Conservation (phyloP, 1,140 invertebrate genomes). For the Bombus sylvicola region DNA sequence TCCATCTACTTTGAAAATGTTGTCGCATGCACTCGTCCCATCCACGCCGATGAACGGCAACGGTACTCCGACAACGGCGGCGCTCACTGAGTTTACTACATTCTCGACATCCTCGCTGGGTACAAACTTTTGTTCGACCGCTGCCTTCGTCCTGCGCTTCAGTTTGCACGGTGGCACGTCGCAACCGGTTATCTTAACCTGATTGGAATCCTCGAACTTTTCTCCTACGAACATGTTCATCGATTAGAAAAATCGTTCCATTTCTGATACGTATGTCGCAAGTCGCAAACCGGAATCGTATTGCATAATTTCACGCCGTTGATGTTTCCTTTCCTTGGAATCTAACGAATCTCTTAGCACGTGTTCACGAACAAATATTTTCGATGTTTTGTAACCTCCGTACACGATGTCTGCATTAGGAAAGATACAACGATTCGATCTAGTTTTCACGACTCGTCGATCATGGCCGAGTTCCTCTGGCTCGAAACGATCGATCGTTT, state of each 20-base stretch:
- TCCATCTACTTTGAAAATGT: constrained; percentile 84
- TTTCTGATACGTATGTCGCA: neutral
- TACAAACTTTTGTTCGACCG: constrained; percentile 84
- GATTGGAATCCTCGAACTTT: constrained; percentile 59
- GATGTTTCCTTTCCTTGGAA: neutral
- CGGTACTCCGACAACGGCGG: constrained; percentile 84
- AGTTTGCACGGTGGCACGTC: constrained; percentile 86
- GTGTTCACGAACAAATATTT: neutral
- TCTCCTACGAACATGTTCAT: neutral
- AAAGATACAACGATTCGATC: neutral
- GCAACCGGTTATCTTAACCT: constrained; percentile 85
- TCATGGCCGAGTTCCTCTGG: no score
- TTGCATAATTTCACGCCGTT: neutral
- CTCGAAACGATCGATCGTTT: neutral
- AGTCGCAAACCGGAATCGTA: no score
- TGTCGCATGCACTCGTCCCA: constrained; percentile 86
- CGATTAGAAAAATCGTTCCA: no score
- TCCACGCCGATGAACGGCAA: constrained; percentile 90
- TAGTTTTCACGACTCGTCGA: neutral
- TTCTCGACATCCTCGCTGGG: constrained; percentile 82
- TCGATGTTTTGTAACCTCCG: neutral
- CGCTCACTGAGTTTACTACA: constrained; percentile 84
- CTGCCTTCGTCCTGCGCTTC: constrained; percentile 84
- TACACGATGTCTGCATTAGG: neutral
- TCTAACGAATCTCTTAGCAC: neutral